These are phyloP conservation scores for Leptodirus hochenwartii DNA, from an alignment of 2,888 invertebrate species.

Conservation along the genomic window DNA sequence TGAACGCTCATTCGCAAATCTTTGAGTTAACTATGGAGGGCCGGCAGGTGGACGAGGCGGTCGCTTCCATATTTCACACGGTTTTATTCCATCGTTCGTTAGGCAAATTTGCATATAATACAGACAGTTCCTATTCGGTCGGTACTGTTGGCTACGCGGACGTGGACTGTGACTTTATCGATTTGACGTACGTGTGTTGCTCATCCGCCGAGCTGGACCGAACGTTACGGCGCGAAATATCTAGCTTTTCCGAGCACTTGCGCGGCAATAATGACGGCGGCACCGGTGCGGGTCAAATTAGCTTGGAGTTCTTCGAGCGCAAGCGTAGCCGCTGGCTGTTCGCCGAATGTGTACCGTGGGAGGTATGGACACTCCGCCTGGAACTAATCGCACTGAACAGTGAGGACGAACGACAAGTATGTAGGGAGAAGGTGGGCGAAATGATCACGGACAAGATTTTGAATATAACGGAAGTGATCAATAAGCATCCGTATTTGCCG, in stretches of 20 bases:
- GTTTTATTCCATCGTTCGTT: slow-evolving; percentile 78
- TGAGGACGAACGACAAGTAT: slow-evolving; percentile 74
- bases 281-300: slow-evolving; percentile 59
- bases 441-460: slow-evolving; percentile 83
- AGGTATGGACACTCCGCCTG: slow-evolving; percentile 91
- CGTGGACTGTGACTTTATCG: slow-evolving; percentile 94
- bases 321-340: slow-evolving; percentile 82
- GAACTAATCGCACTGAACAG: slow-evolving; percentile 71
- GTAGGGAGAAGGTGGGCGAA: slow-evolving; percentile 75
- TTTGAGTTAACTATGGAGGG: slow-evolving; percentile 78
- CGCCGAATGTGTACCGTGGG: slow-evolving; percentile 92
- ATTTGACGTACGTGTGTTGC: slow-evolving; percentile 93
- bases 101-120: slow-evolving; percentile 87
- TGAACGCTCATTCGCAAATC: slow-evolving; percentile 67
- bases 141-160: slow-evolving; percentile 92
- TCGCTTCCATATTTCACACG: slow-evolving; percentile 81
- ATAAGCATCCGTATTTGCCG: slow-evolving; percentile 89
- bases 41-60: slow-evolving; percentile 80
- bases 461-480: slow-evolving; percentile 89
- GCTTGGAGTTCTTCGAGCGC: slow-evolving; percentile 88
- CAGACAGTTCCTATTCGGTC: slow-evolving; percentile 87
- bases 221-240: slow-evolving; percentile 55
- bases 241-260: slow-evolving; percentile 58
- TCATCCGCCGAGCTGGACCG: slow-evolving; percentile 62
- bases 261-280: slow-evolving; percentile 54